A percentile compares a stretch with the other conserved stretches of the same genome.
phyloP scores from a whole-genome alignment of 2,888 invertebrate species.

The Crossocerus cetratus region DNA sequence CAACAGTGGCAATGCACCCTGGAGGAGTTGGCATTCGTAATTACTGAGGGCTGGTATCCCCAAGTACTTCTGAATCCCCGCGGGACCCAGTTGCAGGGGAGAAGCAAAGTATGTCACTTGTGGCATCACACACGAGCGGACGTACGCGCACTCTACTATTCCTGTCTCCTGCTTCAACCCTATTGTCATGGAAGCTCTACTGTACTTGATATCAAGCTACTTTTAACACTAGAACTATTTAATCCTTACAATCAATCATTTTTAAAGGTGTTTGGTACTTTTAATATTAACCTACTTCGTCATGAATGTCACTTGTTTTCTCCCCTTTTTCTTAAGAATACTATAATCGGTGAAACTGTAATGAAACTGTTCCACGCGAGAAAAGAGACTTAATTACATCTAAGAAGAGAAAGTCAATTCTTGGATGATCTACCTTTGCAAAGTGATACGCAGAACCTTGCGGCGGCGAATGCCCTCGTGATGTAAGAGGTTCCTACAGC shows the following conservation, averaged over 20 bases:
- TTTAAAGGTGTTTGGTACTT: no score
- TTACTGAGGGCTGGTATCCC: slow-evolving; percentile 62
- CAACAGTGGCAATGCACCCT: slow-evolving; percentile 54
- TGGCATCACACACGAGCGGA: slow-evolving; percentile 65
- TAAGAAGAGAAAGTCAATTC: no score
- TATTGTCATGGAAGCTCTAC: no score
- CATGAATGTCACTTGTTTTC: no score
- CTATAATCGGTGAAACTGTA: no score
- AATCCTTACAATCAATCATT: no score
- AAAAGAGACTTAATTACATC: no score
- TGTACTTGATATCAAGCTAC: no score
- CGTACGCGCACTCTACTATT: slow-evolving; percentile 68
- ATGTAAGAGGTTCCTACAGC: slow-evolving; percentile 81
- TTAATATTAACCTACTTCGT: no score
- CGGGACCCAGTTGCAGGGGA: slow-evolving; percentile 67
- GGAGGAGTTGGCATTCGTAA: slow-evolving; percentile 60
- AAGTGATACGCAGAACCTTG: slow-evolving; percentile 80
- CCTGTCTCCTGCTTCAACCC: slow-evolving; percentile 15
- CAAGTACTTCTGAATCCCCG: slow-evolving; percentile 67
- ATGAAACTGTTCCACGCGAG: no score
- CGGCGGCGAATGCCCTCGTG: slow-evolving; percentile 82
- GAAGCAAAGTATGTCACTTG: slow-evolving; percentile 66
- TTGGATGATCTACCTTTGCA: slow-evolving; percentile 76
- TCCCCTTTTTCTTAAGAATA: no score
- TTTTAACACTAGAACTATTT: no score